A percentile compares a stretch with the other conserved stretches of the same genome.
These are phyloP conservation scores for Myotis davidii DNA, from an alignment of 2,113 vertebrate species.

Conservation along the genomic window DNA sequence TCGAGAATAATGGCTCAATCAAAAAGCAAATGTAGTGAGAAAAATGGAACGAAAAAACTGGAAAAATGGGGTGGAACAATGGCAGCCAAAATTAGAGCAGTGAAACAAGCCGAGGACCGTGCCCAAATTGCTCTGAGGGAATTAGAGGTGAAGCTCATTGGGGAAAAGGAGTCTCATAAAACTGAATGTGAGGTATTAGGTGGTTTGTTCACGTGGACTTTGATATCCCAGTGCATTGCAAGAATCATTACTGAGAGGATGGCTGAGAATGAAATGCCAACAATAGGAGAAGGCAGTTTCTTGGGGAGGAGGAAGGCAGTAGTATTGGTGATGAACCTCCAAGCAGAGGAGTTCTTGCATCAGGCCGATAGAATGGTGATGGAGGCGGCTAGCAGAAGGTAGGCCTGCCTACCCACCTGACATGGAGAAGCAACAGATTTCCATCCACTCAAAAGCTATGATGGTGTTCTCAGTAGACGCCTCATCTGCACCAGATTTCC, in stretches of 20 bases:
- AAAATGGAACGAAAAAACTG: background rate
- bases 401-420: background rate
- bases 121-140: background rate
- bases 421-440: background rate
- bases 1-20: background rate
- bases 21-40: background rate
- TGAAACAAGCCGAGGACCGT: background rate
- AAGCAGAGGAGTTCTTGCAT: background rate
- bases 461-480: background rate
- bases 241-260: background rate
- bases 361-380: background rate
- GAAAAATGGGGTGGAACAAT: background rate
- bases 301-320: background rate
- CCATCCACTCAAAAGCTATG: no score
- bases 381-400: fast-evolving
- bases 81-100: background rate
- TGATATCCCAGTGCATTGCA: background rate
- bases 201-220: background rate
- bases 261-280: background rate
- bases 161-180: background rate
- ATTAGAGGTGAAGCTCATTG: background rate
- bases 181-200: background rate
- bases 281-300: background rate
- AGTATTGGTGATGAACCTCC: background rate
- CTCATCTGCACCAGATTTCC: background rate